Base-by-base conservation (phyloP, 1,140 invertebrate species). In the Caenorhabditis tropicalis region DNA sequence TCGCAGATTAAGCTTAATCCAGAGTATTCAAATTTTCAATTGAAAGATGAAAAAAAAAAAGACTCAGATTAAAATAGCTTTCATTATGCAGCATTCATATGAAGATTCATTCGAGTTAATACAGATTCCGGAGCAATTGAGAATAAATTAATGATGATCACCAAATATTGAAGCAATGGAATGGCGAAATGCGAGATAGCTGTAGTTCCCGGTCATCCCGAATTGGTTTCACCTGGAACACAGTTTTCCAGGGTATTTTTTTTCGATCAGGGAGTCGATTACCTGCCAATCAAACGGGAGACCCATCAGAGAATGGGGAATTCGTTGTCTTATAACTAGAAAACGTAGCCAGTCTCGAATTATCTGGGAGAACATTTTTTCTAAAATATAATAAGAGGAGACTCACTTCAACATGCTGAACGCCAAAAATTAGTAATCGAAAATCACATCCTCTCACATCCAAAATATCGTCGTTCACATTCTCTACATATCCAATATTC, bases 341-440 rank as follows among this genome's bases (percentile, higher is more conserved):
- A 84, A 84, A 58, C 83, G 83, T 2, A 84, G 70, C 83, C 83
- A 84, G 74, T 84, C 83, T 16, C 83, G 83, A 80, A 84, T 84
- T 31, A 65, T 80, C 83, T 84, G 46, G 0, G 60, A 80, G n/a
- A 1, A 46, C n/a, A 0, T 19, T 5, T 2, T 60, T 21, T 2
- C n/a, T n/a, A 29, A 39, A 36, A 16, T 15, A 53, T 16, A 0
- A 43, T 9, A 36, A n/a, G 1, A n/a, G 0, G 2, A 21, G 36
- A 33, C 60, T 51, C 19, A 80, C 83, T 33, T 53, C 53, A 21
- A 81, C 53, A 84, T 84, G 70, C 9, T 84, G 58, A 24, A 84
- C 79, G 16, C 83, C 83, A 80, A 84, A 84, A 19, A 84, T 39
- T 0, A 84, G 74, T 3, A 84, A 21, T 10, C 70, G 65, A 21